Evolutionary conservation across 2,888 invertebrate species (phyloP).

Genomic region (Scaptodrosophila latifasciaeformis): DNA sequence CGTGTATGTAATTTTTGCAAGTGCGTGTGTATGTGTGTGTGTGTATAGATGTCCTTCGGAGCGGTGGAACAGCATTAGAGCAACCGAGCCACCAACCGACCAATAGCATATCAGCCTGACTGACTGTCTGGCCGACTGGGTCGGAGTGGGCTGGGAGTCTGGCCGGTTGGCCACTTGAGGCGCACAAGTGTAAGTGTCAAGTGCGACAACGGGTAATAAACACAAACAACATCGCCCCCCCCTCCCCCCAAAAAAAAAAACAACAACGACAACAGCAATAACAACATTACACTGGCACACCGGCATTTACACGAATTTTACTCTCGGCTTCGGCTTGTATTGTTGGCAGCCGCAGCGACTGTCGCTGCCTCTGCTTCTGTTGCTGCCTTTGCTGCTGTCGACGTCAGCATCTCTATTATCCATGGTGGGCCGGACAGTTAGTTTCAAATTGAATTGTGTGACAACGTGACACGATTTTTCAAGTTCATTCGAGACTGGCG

Average conservation of each 20-base stretch:
- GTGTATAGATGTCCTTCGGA: neutral
- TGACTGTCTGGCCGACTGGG: no score
- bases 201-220: slow-evolving; percentile 17
- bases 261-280: neutral
- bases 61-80: no score
- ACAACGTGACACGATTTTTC: no score
- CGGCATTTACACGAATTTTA: neutral
- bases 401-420: neutral
- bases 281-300: neutral
- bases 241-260: neutral
- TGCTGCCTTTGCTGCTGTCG: neutral
- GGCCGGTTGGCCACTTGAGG: slow-evolving; percentile 3
- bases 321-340: neutral
- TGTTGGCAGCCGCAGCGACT: no score
- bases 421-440: no score
- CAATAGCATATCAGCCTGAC: no score
- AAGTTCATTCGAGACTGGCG: no score
- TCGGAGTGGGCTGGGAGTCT: no score
- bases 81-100: no score
- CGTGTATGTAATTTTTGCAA: neutral
- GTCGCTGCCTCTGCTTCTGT: no score
- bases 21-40: slow-evolving; percentile 2
- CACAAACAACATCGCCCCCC: slow-evolving; percentile 4
- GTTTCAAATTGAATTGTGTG: no score
- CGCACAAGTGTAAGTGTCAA: slow-evolving; percentile 15